A percentile compares a stretch with the other conserved stretches of the same genome.
Conservation (phyloP, 2,888 invertebrate species). For the Baronia brevicornis region DNA sequence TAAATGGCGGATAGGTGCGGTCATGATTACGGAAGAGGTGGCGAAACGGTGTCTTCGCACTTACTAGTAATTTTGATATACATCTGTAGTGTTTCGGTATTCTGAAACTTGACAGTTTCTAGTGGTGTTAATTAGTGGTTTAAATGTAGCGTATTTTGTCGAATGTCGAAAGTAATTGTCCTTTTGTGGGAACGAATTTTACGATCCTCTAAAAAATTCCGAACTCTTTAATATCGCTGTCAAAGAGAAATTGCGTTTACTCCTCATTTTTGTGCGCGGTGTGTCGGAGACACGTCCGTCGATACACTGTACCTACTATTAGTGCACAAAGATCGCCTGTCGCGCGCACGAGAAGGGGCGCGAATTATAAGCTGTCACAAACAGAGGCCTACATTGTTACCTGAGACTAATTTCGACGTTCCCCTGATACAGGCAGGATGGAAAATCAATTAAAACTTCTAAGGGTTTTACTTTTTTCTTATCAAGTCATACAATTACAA, state of each 20-base stretch:
- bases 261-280: constrained; percentile 38
- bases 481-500: too few relatives aligned
- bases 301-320: constrained; percentile 47
- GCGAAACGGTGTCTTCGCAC: too few relatives aligned
- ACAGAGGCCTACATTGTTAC: constrained; percentile 42
- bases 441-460: constrained; percentile 10
- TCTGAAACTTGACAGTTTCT: too few relatives aligned
- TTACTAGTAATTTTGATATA: too few relatives aligned
- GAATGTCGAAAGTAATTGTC: too few relatives aligned
- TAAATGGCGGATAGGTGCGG: too few relatives aligned
- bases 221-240: constrained; percentile 40
- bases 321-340: constrained; percentile 64
- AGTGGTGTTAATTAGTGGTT: too few relatives aligned
- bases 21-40: too few relatives aligned
- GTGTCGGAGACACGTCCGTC: constrained; percentile 45
- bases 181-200: too few relatives aligned
- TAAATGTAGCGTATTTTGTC: too few relatives aligned
- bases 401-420: constrained; percentile 34
- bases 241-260: constrained; percentile 62
- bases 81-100: too few relatives aligned
- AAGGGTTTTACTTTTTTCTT: background rate
- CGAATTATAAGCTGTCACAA: constrained; percentile 64
- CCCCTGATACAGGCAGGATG: constrained; percentile 18
- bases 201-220: constrained; percentile 10
- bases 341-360: constrained; percentile 45